Evolutionary conservation across 2,888 invertebrate genomes (phyloP), one percentile per base, ranked within the genome.

Genomic region (Synanthedon myopaeformis): DNA sequence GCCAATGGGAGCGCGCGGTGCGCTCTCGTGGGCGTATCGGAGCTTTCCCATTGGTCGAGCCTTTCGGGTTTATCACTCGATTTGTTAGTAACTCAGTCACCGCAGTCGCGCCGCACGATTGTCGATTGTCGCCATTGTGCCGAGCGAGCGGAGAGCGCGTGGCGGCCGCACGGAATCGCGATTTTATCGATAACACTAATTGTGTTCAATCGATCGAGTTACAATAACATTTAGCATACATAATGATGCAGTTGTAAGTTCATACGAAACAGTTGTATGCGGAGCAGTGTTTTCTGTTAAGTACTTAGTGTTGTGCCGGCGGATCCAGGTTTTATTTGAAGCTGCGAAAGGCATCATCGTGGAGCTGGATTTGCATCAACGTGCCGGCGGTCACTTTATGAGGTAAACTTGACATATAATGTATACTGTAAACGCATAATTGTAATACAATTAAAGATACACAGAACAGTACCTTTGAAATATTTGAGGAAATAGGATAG

Each of bases 311-410:
- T 58, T 68, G 79, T 71, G 75, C 72, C 72, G 74, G 59, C 71
- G 70, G 64, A 68, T 72, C 69, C 60, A 59, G 61, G 65, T 71
- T 65, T 61, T 67, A 65, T 65, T 55, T 58, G 58, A 64, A 66
- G 70, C 63, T 70, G 55, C 59, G 62, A 52, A 90, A 90, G 82
- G 88, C 89, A 70, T 74, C 90, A 91, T 82, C 87, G 90, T 92
- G 92, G 92, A 93, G 89, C 92, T 92, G 88, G 92, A 93, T 66
- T 89, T 92, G 76, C 92, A 92, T 71, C 92, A 92, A 88, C 91
- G 92, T 88, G 91, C 92, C 89, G 89, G 89, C 88, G 92, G 92
- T 86, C 92, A 92, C 90, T 92, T 92, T 73, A 91, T 92, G 89
- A 92, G 92, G 93, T 86, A 35, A 35, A 35, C 35, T 35, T 35